Evolutionary conservation across 2,797 vertebrate species (phyloP), one percentile per base, ranked within the genome.

Genomic region (Siniperca obscura): DNA sequence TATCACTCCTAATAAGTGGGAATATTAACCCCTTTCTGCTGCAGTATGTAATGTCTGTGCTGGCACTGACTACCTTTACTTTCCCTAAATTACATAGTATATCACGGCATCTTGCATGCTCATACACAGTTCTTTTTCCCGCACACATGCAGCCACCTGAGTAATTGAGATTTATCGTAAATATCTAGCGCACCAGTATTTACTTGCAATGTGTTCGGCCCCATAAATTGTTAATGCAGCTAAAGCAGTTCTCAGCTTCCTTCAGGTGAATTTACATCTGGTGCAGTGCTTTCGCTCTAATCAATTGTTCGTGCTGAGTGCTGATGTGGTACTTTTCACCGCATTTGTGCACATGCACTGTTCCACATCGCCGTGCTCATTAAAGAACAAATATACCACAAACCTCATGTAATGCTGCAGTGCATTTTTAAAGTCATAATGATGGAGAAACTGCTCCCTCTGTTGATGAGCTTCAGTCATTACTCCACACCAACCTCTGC

Each of bases 391-490:
- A 74, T 65, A 30, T 42, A 21, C 64, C 25, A 52, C 59, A 40
- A 80, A 89, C 38, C 36, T 42, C 0, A 12, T 69, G 70, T 52
- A 62, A 59, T 61, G 81, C 80, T 82, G 82, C 84, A 87, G 87
- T 59, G 57, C 57, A 25, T 53, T 36, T 44, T 52, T 30, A 59
- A 17, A 74, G 53, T 67, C 60, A 57, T n/a, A 60, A 13, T 14
- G n/a, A 65, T 75, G 71, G 84, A 89, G 85, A 79, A 80, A 84
- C 3, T 7, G 82, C 87, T 77, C 93, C 92, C 88, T 87, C 94
- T 94, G 76, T 25, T 87, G 94, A 30, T 59, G 21, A 70, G 25
- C 2, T 0, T 42, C 25, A 19, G 72, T 22, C 78, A 81, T 82
- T 85, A 83, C 84, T 40, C 14, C 12, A 36, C 30, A 48, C 1